A percentile compares a stretch with the other conserved stretches of the same genome.
Evolutionary conservation across 2,113 vertebrate species (phyloP).

Genomic region (Mungos mungo): DNA sequence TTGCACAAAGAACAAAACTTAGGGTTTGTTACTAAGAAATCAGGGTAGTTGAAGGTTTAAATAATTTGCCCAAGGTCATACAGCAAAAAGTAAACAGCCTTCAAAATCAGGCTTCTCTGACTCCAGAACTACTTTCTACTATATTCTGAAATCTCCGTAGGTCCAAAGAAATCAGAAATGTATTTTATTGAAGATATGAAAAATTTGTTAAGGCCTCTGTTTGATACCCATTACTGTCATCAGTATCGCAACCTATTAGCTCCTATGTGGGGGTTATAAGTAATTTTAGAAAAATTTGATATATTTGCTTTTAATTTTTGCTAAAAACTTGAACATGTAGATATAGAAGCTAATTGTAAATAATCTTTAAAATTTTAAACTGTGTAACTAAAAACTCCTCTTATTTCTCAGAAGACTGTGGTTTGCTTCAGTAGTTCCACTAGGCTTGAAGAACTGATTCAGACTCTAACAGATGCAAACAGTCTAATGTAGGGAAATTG

Average conservation of each 20-base stretch:
- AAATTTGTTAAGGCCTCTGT: background rate
- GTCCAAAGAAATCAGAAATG: background rate
- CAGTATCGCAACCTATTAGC: background rate
- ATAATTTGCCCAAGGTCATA: background rate
- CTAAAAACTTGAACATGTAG: background rate
- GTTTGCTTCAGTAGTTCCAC: constrained; percentile 44
- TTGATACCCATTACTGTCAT: background rate
- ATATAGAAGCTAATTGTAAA: constrained; percentile 11
- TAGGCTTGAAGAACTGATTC: constrained; percentile 11
- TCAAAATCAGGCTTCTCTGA: constrained; percentile 29
- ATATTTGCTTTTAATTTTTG: constrained; percentile 41
- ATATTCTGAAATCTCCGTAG: background rate
- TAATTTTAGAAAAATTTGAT: constrained; percentile 31
- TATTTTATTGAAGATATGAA: background rate
- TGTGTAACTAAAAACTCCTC: constrained; percentile 47
- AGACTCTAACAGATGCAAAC: constrained; percentile 47
- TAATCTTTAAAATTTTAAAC: constrained; percentile 29
- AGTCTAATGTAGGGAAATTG: constrained; percentile 49
- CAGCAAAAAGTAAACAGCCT: constrained; percentile 1
- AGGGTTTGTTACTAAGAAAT: background rate
- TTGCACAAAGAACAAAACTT: constrained; percentile 21
- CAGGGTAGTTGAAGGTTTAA: background rate
- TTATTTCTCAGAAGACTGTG: constrained; percentile 20
- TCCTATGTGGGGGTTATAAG: background rate
- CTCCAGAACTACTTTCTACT: constrained; percentile 2